These are phyloP conservation scores for Drosophila buzzatii DNA, from an alignment of 2,888 invertebrate species.

Conservation along the genomic window DNA sequence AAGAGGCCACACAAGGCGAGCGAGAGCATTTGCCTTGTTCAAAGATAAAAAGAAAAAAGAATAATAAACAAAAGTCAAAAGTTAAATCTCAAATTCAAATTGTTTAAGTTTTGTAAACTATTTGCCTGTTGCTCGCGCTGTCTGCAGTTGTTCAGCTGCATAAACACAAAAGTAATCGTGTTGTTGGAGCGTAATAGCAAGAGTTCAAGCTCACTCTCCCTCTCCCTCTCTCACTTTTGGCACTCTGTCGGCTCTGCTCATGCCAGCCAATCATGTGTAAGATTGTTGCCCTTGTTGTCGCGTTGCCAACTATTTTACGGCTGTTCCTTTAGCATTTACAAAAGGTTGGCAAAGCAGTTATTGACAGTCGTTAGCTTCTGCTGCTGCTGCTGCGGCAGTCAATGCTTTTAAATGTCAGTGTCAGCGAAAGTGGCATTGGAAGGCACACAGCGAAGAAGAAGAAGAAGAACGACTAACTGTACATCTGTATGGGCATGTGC, in stretches of 20 bases:
- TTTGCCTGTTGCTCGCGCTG: constrained; percentile 27
- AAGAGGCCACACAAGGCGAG: constrained; percentile 67
- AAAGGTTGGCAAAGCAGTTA: constrained; percentile 37
- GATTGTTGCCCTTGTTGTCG: constrained; percentile 48
- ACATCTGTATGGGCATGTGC: constrained; percentile 3
- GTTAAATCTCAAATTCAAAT: constrained; percentile 40
- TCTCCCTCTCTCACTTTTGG: not conserved
- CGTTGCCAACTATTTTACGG: constrained; percentile 60
- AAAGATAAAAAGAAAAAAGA: constrained; percentile 22
- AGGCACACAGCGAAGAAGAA: not conserved
- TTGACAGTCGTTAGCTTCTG: constrained; percentile 58
- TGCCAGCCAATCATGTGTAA: constrained; percentile 76
- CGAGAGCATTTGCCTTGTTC: not conserved
- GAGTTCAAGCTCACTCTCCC: not conserved
- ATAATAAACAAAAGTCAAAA: constrained; percentile 42
- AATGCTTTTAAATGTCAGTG: constrained; percentile 70
- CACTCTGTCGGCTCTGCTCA: not conserved
- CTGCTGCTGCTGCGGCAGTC: constrained; percentile 37
- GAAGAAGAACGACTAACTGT: constrained; percentile 25
- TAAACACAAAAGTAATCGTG: constrained; percentile 78
- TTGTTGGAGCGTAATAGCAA: constrained; percentile 47
- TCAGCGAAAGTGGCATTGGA: constrained; percentile 70
- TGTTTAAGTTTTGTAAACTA: constrained; percentile 53
- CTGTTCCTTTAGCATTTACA: constrained; percentile 17
- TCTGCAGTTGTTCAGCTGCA: constrained; percentile 10